Percentiles rank a stretch among this genome's conserved stretches.
Conservation (phyloP, 2,113 vertebrate species). For the Pontoporia blainvillei region DNA sequence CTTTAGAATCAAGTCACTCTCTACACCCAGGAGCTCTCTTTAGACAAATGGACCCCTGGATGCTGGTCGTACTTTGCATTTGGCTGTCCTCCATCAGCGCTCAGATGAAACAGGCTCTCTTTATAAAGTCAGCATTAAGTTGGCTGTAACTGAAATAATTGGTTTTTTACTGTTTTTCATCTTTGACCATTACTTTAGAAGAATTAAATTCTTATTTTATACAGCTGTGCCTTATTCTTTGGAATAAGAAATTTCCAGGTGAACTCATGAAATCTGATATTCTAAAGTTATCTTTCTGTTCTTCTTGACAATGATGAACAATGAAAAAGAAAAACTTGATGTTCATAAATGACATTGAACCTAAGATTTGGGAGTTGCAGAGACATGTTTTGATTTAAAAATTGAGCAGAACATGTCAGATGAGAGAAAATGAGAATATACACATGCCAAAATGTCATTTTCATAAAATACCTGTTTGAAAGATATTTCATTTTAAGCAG, state of each 20-base stretch:
- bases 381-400: constrained; percentile 70
- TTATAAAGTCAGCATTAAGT: background rate
- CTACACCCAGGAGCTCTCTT: background rate
- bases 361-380: constrained; percentile 22
- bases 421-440: constrained; percentile 52
- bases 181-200: background rate
- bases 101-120: background rate
- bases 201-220: constrained; percentile 14
- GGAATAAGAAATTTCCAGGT: constrained; percentile 11
- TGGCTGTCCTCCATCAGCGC: background rate
- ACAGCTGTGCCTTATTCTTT: background rate
- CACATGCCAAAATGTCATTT: constrained; percentile 65
- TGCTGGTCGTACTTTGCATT: background rate
- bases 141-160: background rate
- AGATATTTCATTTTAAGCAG: constrained; percentile 26
- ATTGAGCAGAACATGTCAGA: constrained; percentile 51
- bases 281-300: constrained; percentile 24
- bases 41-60: background rate
- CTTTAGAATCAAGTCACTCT: background rate
- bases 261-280: constrained; percentile 21
- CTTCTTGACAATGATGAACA: constrained; percentile 54
- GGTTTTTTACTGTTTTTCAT: background rate
- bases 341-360: constrained; percentile 52
- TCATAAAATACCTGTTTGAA: constrained; percentile 51
- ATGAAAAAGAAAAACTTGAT: constrained; percentile 8